Percentiles rank a stretch among this genome's conserved stretches.
Evolutionary conservation across 2,113 vertebrate species (phyloP).

Genomic region (Rostratula benghalensis): DNA sequence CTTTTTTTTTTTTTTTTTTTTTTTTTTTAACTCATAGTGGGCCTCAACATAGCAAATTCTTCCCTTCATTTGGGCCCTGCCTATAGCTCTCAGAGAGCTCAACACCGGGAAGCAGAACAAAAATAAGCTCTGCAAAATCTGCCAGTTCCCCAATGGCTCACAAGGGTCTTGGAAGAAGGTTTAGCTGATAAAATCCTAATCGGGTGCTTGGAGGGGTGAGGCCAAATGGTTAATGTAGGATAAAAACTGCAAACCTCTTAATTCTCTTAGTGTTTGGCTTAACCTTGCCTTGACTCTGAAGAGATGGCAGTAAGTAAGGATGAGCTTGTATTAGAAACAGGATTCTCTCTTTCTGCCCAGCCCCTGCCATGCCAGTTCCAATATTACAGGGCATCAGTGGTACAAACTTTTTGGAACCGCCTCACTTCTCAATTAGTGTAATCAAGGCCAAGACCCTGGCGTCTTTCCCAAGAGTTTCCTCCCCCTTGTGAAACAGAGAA

Average conservation of each 20-base stretch:
- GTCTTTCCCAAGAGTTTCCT: not conserved
- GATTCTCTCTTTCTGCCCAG: conserved; percentile 33
- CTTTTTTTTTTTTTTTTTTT: not conserved
- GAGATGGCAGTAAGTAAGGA: conserved; percentile 63
- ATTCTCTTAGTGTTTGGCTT: conserved; percentile 67
- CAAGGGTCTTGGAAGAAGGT: conserved; percentile 29
- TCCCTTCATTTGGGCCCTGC: not conserved
- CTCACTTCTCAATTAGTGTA: not conserved
- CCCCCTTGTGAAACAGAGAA: not conserved
- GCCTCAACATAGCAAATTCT: not conserved
- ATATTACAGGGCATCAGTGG: not conserved
- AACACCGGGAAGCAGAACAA: not conserved
- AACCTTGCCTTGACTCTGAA: conserved; percentile 66
- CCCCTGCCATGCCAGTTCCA: not conserved
- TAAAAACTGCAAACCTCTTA: conserved; percentile 62
- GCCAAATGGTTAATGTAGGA: conserved; percentile 69
- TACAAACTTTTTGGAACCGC: not conserved
- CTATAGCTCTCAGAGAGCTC: not conserved
- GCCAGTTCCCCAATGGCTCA: not conserved
- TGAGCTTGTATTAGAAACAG: conserved; percentile 68
- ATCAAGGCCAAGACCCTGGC: conserved; percentile 21
- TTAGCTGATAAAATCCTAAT: conserved; percentile 47
- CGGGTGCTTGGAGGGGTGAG: not conserved
- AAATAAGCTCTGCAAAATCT: conserved; percentile 43
- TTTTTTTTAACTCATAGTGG: not conserved